A percentile compares a stretch with the other conserved stretches of the same genome.
These are phyloP conservation scores for Parnassius smintheus DNA, from an alignment of 2,888 invertebrate genomes.

Conservation along the genomic window DNA sequence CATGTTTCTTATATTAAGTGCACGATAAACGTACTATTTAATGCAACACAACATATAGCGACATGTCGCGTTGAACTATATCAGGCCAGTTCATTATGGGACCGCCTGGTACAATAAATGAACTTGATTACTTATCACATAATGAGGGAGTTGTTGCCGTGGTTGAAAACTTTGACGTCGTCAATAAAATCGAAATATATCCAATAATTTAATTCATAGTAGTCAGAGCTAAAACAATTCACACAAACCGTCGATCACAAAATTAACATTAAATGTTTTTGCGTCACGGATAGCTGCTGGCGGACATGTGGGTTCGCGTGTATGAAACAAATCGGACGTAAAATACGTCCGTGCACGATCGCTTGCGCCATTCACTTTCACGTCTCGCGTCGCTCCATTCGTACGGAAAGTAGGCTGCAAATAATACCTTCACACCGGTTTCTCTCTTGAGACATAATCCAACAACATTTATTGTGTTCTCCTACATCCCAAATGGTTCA, in stretches of 20 bases:
- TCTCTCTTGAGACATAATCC: conserved; percentile 72
- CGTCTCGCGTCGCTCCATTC: conserved; percentile 49
- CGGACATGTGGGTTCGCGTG: conserved; percentile 56
- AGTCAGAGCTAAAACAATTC: no score
- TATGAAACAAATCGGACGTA: conserved; percentile 65
- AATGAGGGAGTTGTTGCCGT: no score
- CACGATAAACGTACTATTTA: no score
- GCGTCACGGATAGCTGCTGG: conserved; percentile 34
- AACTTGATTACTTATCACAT: no score
- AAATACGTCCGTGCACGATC: conserved; percentile 53
- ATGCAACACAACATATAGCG: no score
- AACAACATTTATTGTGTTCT: conserved; percentile 45
- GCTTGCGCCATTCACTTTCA: conserved; percentile 78
- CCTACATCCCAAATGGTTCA: conserved; percentile 35
- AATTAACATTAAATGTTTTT: conserved; percentile 22
- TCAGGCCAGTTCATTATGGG: no score
- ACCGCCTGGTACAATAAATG: no score
- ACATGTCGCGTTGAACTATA: no score
- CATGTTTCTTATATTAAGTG: no score
- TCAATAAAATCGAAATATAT: no score
- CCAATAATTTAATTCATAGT: no score
- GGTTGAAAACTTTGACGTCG: no score
- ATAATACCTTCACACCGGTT: conserved; percentile 67
- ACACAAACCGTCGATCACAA: not conserved
- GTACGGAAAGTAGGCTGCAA: conserved; percentile 73